These are phyloP conservation scores for Ornithoptera alexandrae DNA, from an alignment of 2,888 invertebrate species.

Conservation along the genomic window DNA sequence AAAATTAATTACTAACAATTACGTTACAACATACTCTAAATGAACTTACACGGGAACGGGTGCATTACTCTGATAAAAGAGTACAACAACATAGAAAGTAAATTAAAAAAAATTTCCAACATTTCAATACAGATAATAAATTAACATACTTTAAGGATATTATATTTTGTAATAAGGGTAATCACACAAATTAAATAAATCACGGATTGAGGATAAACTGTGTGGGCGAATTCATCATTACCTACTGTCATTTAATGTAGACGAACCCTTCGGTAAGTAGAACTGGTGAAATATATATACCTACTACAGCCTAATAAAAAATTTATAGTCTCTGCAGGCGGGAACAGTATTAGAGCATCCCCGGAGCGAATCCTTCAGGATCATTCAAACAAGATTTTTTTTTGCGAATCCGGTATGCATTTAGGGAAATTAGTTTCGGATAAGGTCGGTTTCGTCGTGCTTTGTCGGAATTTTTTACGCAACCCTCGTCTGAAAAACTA, in stretches of 20 bases:
- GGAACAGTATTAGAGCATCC: slow-evolving; percentile 3
- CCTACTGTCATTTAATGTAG: too few species aligned
- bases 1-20: slow-evolving; percentile 25
- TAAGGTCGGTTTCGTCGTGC: slow-evolving; percentile 50
- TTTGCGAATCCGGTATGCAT: slow-evolving; percentile 51
- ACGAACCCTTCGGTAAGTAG: too few species aligned
- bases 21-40: slow-evolving; percentile 18
- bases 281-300: not conserved
- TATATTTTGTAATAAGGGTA: too few species aligned
- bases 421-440: slow-evolving; percentile 59
- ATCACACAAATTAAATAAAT: too few species aligned
- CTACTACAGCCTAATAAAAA: not conserved
- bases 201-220: too few species aligned
- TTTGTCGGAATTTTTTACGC: slow-evolving; percentile 72
- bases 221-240: too few species aligned
- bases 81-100: not conserved
- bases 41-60: slow-evolving; percentile 1
- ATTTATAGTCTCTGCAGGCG: not conserved
- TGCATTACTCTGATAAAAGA: not conserved
- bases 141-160: too few species aligned
- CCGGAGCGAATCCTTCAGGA: slow-evolving; percentile 4
- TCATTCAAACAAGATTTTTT: slow-evolving; percentile 38
- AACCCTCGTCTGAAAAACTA: slow-evolving; percentile 50
- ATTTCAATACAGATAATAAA: too few species aligned
- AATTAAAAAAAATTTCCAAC: too few species aligned